phyloP scores from a whole-genome alignment of 2,797 vertebrate genomes.

The Sebastes iracundus region DNA sequence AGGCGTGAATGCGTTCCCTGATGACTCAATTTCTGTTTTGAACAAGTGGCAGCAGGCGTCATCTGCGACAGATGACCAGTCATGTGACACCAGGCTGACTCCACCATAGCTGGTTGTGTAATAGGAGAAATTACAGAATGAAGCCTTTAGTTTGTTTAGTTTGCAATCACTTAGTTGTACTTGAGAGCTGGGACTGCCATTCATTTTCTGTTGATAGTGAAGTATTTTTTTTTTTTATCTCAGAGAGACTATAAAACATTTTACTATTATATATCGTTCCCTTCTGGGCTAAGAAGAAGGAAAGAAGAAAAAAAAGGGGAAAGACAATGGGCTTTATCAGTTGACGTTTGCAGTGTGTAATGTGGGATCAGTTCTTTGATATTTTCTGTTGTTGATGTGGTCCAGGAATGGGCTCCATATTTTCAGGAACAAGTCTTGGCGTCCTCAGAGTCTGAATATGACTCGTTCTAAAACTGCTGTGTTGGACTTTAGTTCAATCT shows the following conservation, averaged over 20 bases:
- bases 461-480: too few species aligned
- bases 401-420: too few species aligned
- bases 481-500: too few species aligned
- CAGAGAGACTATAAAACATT: constrained; percentile 12
- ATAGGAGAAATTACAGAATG: constrained; percentile 29
- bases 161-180: constrained; percentile 6
- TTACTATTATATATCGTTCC: not conserved
- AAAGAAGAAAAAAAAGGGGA: too few species aligned
- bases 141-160: constrained; percentile 12
- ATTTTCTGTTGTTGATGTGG: too few species aligned
- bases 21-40: constrained; percentile 54
- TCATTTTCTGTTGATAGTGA: not conserved
- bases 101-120: constrained; percentile 13
- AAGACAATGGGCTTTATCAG: too few species aligned
- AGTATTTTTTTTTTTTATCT: constrained; percentile 9
- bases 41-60: constrained; percentile 30
- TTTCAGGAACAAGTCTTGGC: too few species aligned
- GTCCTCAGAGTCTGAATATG: too few species aligned
- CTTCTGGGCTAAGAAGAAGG: too few species aligned
- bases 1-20: not conserved
- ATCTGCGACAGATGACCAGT: constrained; percentile 41
- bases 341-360: too few species aligned
- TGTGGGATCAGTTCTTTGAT: too few species aligned
- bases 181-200: not conserved
- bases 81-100: constrained; percentile 46